These are phyloP conservation scores for Ferdinandea cuprea DNA, from an alignment of 2,888 invertebrate species.

Conservation along the genomic window DNA sequence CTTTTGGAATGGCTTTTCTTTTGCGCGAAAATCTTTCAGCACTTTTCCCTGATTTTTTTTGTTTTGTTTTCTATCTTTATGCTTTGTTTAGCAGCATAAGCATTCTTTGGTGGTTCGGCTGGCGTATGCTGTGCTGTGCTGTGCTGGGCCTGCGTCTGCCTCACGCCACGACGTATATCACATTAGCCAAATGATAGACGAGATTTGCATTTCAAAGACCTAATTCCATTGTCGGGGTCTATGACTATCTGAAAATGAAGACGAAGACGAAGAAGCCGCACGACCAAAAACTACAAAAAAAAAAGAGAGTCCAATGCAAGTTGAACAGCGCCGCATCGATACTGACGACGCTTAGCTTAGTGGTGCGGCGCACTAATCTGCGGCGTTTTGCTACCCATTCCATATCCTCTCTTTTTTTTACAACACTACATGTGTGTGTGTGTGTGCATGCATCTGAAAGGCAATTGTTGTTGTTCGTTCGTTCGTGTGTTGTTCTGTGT, in stretches of 20 bases:
- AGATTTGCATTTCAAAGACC: slow-evolving; percentile 74
- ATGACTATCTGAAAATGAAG: slow-evolving; percentile 64
- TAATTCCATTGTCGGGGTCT: slow-evolving; percentile 69
- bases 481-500: slow-evolving; percentile 32
- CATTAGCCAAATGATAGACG: slow-evolving; percentile 65
- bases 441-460: slow-evolving; percentile 29
- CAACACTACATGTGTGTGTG: slow-evolving; percentile 33
- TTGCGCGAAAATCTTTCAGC: slow-evolving; percentile 57
- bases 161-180: slow-evolving; percentile 49
- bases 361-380: slow-evolving; percentile 53
- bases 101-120: slow-evolving; percentile 2
- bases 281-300: neutral
- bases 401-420: neutral
- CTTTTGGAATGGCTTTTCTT: slow-evolving; percentile 58
- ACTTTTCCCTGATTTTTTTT: slow-evolving; percentile 54
- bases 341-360: slow-evolving; percentile 12
- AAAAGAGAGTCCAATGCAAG: slow-evolving; percentile 35
- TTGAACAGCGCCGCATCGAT: slow-evolving; percentile 18
- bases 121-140: slow-evolving; percentile 1
- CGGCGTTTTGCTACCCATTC: slow-evolving; percentile 54
- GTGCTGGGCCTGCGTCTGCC: too few species aligned
- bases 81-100: slow-evolving; percentile 9
- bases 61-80: neutral
- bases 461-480: slow-evolving; percentile 16
- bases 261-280: slow-evolving; percentile 18